Evolutionary conservation across 2,888 invertebrate species (phyloP).

Genomic region (Atrina japonica): DNA sequence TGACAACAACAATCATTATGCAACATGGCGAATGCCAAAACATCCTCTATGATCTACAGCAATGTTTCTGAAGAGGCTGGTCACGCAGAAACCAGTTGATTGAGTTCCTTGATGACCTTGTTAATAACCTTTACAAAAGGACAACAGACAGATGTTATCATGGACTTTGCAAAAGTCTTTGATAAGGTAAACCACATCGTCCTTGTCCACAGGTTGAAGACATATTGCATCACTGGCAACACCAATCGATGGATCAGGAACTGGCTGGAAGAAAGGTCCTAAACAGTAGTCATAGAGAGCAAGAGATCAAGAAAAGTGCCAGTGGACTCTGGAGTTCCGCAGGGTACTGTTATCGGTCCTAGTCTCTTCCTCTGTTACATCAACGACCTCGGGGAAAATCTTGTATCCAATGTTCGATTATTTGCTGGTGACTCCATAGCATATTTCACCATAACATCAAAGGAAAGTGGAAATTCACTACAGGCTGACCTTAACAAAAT

Average conservation of each 20-base stretch:
- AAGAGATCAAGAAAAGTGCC: conserved; percentile 4
- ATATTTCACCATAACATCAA: conserved; percentile 6
- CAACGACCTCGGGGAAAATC: no score
- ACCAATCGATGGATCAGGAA: conserved; percentile 10
- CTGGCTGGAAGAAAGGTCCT: conserved; percentile 9
- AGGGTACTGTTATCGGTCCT: no score
- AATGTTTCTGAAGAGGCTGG: conserved; percentile 33
- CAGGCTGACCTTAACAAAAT: conserved; percentile 15
- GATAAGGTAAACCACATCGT: conserved; percentile 37
- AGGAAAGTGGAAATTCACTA: not conserved
- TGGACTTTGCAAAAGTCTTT: conserved; percentile 41
- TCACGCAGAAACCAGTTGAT: conserved; percentile 35
- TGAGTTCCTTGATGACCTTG: conserved; percentile 29
- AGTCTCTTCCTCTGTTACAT: no score
- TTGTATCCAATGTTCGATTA: no score
- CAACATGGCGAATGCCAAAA: conserved; percentile 27
- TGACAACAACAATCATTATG: conserved; percentile 22
- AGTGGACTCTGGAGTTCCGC: no score
- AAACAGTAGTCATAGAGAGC: conserved; percentile 17
- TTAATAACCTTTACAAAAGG: conserved; percentile 9
- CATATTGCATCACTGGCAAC: conserved; percentile 16
- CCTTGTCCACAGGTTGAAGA: conserved; percentile 17
- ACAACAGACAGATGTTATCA: conserved; percentile 27
- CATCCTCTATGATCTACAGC: conserved; percentile 32
- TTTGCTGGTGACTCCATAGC: conserved; percentile 25